These are phyloP conservation scores for Tachysurus fulvidraco DNA, from an alignment of 2,113 vertebrate species.

Conservation along the genomic window DNA sequence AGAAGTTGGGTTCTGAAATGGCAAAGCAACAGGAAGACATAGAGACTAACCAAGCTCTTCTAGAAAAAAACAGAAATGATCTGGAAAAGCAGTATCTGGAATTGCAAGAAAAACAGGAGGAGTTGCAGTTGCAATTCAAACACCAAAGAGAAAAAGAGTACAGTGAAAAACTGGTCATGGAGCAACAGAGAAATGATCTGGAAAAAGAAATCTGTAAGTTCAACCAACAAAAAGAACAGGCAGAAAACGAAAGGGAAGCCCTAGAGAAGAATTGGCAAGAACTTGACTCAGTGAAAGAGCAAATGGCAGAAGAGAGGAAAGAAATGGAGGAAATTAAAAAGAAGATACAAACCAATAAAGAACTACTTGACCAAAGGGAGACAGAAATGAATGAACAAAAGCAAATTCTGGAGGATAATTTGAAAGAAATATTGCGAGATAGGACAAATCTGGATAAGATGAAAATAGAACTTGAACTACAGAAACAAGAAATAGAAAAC, in stretches of 20 bases:
- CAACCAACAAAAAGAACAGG: neutral
- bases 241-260: too few relatives aligned
- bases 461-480: conserved; percentile 21
- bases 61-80: conserved; percentile 7
- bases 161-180: too few relatives aligned
- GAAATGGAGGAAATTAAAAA: too few relatives aligned
- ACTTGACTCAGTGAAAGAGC: too few relatives aligned
- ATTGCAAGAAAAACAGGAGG: conserved; percentile 9
- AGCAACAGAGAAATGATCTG: conserved; percentile 20
- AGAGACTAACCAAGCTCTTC: neutral
- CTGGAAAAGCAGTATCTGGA: conserved; percentile 7
- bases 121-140: neutral
- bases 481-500: neutral
- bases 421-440: too few relatives aligned
- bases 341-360: neutral
- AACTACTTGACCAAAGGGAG: neutral
- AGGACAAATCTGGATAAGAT: too few relatives aligned
- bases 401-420: too few relatives aligned
- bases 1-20: conserved; percentile 1
- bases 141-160: too few relatives aligned
- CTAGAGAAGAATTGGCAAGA: conserved; percentile 3
- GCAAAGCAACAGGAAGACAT: neutral
- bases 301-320: too few relatives aligned
- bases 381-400: too few relatives aligned
- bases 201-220: neutral